A percentile compares a stretch with the other conserved stretches of the same genome.
phyloP scores from a whole-genome alignment of 2,113 vertebrate genomes.

The Orcinus orca region DNA sequence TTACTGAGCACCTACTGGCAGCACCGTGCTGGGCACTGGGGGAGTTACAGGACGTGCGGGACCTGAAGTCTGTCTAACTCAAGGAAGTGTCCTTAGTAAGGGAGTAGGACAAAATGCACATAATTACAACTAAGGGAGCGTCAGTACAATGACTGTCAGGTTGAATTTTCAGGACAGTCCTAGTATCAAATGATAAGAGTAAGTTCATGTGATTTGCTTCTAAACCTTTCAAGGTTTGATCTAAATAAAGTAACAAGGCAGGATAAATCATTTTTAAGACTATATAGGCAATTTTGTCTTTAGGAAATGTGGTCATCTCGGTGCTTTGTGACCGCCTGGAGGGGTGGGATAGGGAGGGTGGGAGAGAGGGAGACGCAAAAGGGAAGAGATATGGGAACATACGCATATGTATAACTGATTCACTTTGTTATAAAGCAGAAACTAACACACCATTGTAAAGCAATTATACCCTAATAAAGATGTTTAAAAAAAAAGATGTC shows the following conservation, averaged over 20 bases:
- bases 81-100: neutral
- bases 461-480: too few species aligned
- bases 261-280: neutral
- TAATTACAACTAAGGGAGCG: neutral
- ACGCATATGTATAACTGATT: too few species aligned
- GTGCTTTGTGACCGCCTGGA: too few species aligned
- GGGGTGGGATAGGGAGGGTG: too few species aligned
- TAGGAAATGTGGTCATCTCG: neutral
- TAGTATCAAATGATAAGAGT: neutral
- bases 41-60: neutral
- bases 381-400: too few species aligned
- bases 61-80: neutral
- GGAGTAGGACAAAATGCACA: neutral
- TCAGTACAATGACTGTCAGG: too few species aligned
- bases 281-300: neutral
- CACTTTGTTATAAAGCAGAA: too few species aligned
- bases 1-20: neutral
- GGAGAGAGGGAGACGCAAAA: too few species aligned
- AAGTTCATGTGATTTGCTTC: neutral
- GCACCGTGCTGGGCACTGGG: neutral
- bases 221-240: neutral
- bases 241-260: neutral
- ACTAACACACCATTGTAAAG: too few species aligned
- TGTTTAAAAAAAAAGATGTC: neutral
- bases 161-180: neutral